Conservation (phyloP, 2,888 invertebrate genomes). For the Tenodera sinensis region DNA sequence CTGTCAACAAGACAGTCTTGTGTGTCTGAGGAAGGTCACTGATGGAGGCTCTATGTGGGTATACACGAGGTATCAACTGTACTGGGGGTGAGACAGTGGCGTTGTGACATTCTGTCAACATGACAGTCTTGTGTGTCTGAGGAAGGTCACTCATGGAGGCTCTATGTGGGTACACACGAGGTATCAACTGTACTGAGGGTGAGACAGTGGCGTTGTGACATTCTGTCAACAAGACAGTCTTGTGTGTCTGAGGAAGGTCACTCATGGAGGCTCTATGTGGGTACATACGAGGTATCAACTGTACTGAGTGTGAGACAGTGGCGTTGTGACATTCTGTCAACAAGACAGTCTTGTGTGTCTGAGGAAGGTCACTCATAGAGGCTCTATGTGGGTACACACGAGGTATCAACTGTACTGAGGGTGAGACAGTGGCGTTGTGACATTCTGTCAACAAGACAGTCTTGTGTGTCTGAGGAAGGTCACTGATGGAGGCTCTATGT, state of each 20-base stretch:
- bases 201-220: too few relatives aligned
- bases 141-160: neutral
- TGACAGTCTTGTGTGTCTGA: neutral
- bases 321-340: too few relatives aligned
- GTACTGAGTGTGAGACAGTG: neutral
- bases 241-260: neutral
- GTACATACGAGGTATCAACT: too few relatives aligned
- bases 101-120: too few relatives aligned
- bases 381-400: too few relatives aligned
- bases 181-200: neutral
- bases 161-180: neutral
- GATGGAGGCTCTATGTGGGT: neutral
- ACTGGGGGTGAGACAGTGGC: neutral
- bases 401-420: too few relatives aligned
- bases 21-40: neutral
- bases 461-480: neutral
- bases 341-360: too few relatives aligned
- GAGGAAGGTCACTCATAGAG: too few relatives aligned
- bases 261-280: neutral
- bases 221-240: too few relatives aligned
- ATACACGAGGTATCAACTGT: too few relatives aligned
- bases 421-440: too few relatives aligned
- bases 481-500: neutral
- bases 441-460: too few relatives aligned
- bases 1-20: neutral